Conservation (phyloP, 2,113 vertebrate species). For the Chiloscyllium plagiosum region DNA sequence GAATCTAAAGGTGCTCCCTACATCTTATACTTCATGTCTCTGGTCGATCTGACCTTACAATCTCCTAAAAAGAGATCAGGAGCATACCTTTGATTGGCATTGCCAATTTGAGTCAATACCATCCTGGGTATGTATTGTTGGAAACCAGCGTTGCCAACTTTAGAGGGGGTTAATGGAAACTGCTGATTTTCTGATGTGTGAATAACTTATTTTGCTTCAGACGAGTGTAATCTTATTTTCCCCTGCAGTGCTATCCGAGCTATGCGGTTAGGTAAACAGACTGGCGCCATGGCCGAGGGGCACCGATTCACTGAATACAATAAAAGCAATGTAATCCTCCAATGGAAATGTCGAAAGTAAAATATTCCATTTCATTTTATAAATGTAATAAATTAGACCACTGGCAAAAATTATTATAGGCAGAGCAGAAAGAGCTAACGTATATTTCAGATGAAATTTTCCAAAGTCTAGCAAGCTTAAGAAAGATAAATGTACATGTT, state of each 20-base stretch:
- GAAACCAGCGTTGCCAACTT: not conserved
- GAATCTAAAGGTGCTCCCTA: not conserved
- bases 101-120: not conserved
- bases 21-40: not conserved
- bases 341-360: conserved; percentile 27
- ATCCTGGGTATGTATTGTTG: conserved; percentile 1
- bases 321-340: conserved; percentile 36
- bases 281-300: conserved; percentile 34
- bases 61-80: not conserved
- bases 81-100: not conserved
- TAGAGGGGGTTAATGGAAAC: conserved; percentile 34
- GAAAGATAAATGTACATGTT: not conserved
- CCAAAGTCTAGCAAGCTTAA: conserved; percentile 6
- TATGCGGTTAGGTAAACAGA: conserved; percentile 37
- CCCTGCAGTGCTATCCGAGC: conserved; percentile 35
- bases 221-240: conserved; percentile 35
- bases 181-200: conserved; percentile 37
- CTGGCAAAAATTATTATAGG: conserved; percentile 34
- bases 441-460: conserved; percentile 25
- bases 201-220: conserved; percentile 38
- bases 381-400: conserved; percentile 35
- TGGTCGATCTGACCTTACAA: not conserved
- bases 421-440: conserved; percentile 13
- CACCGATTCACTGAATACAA: conserved; percentile 35
- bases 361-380: conserved; percentile 38